A percentile compares a stretch with the other conserved stretches of the same genome.
These are phyloP conservation scores for Drosophila demipolita DNA, from an alignment of 2,888 invertebrate genomes.

Conservation along the genomic window DNA sequence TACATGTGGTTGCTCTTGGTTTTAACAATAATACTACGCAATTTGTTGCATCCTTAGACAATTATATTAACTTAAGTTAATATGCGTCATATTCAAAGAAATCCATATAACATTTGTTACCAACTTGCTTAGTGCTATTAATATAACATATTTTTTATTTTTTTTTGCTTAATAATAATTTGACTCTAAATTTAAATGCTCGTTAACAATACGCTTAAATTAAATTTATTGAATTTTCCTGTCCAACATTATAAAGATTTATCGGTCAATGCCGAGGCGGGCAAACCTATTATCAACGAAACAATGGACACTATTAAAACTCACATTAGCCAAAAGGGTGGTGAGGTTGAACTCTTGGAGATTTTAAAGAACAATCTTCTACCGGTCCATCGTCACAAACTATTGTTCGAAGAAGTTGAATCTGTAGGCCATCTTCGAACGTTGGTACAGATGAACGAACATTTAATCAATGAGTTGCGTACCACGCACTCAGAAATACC, in stretches of 20 bases:
- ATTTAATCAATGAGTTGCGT: no score
- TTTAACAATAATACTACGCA: conserved; percentile 24
- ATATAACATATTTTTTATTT: conserved; percentile 56
- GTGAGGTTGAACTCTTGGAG: no score
- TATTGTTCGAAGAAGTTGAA: no score
- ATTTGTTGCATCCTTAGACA: conserved; percentile 48
- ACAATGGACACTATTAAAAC: conserved; percentile 86
- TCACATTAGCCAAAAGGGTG: conserved; percentile 71
- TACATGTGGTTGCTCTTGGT: conserved; percentile 47
- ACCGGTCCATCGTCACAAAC: no score
- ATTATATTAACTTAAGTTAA: conserved; percentile 20
- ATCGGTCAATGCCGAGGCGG: conserved; percentile 86
- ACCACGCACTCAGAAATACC: no score
- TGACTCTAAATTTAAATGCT: conserved; percentile 39
- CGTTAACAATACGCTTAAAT: conserved; percentile 71
- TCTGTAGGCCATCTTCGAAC: no score
- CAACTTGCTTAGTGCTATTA: conserved; percentile 49
- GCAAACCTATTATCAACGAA: conserved; percentile 86
- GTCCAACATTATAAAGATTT: conserved; percentile 91
- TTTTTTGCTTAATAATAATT: conserved; percentile 35
- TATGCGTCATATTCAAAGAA: conserved; percentile 72
- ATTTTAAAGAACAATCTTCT: no score
- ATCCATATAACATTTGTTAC: conserved; percentile 57
- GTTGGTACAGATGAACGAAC: no score
- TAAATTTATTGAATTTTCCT: conserved; percentile 83